Evolutionary conservation across 2,797 vertebrate genomes (phyloP), one percentile per base, ranked within the genome.

Genomic region (Tachyglossus aculeatus): DNA sequence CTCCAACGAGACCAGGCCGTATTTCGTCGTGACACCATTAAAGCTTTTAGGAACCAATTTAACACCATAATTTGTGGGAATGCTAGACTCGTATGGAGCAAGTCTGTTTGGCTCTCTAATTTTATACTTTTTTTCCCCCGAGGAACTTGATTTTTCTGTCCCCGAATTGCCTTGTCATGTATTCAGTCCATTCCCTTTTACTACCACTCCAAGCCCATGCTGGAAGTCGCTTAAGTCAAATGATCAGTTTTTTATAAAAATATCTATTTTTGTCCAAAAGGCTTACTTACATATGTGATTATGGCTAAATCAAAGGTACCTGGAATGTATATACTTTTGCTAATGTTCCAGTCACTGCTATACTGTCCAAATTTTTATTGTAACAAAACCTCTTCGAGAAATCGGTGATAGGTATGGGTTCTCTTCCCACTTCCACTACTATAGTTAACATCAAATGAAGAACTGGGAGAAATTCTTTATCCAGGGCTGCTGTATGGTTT

Each of bases 241-340:
- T 89, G 88, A 90, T 92, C 91, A 83, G 86, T 92, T 93, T 93
- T 93, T 92, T 93, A 93, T 93, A 93, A 92, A 90, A 93, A 93
- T 88, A 93, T 94, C 89, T 94, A 94, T 94, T 93, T 94, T 93
- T 94, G 90, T 93, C 92, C 91, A 90, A 83, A 93, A 87, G 92
- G 73, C n/a, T 84, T 78, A 91, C 89, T 84, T 91, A 91, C 91
- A 78, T 92, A 89, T 78, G 88, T 91, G 92, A 91, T 91, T 92
- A 91, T 92, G 92, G 91, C 91, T 92, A 90, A 90, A 88, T 91
- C 90, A 88, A 87, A 91, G 90, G 90, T 89, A 90, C 89, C 90
- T 90, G 88, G 90, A 90, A 91, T 92, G 91, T 91, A 89, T 91
- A 92, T 90, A 92, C 91, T 92, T 93, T 93, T 92, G 89, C 87